A percentile compares a stretch with the other conserved stretches of the same genome.
These are phyloP conservation scores for Scelioninae gen. 2 DNA, from an alignment of 2,888 invertebrate species.

Conservation along the genomic window DNA sequence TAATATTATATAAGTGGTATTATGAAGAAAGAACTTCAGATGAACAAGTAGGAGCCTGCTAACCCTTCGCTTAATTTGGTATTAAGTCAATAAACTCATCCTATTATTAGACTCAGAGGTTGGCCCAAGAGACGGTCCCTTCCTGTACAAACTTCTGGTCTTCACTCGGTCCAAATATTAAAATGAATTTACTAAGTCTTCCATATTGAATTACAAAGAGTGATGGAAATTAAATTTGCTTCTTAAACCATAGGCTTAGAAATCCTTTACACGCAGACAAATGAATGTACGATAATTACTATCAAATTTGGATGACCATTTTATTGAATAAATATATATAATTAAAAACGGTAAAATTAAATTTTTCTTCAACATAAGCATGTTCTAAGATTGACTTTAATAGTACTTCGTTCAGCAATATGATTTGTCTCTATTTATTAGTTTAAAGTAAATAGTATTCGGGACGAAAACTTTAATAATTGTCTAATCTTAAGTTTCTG, in stretches of 20 bases:
- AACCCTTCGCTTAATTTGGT: constrained; percentile 50
- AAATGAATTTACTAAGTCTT: constrained; percentile 46
- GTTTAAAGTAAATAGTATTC: no score
- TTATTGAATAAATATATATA: no score
- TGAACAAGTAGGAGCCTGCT: constrained; percentile 19
- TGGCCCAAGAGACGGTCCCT: constrained; percentile 36
- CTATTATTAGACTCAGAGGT: constrained; percentile 45
- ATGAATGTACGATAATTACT: no score
- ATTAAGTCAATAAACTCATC: constrained; percentile 56
- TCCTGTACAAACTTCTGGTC: constrained; percentile 26
- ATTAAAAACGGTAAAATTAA: no score
- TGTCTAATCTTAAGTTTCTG: no score
- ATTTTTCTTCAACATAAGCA: no score
- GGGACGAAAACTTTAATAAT: no score
- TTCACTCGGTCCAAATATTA: constrained; percentile 37
- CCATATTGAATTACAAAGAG: constrained; percentile 47
- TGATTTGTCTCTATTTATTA: no score
- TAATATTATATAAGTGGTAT: constrained; percentile 42
- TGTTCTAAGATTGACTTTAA: no score
- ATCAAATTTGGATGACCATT: no score
- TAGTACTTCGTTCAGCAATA: no score
- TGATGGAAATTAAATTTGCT: constrained; percentile 20
- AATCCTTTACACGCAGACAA: no score
- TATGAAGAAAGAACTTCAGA: constrained; percentile 24
- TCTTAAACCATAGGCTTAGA: constrained; percentile 7